Conservation (phyloP, 1,140 invertebrate species). For the Tetragnatha versicolor region DNA sequence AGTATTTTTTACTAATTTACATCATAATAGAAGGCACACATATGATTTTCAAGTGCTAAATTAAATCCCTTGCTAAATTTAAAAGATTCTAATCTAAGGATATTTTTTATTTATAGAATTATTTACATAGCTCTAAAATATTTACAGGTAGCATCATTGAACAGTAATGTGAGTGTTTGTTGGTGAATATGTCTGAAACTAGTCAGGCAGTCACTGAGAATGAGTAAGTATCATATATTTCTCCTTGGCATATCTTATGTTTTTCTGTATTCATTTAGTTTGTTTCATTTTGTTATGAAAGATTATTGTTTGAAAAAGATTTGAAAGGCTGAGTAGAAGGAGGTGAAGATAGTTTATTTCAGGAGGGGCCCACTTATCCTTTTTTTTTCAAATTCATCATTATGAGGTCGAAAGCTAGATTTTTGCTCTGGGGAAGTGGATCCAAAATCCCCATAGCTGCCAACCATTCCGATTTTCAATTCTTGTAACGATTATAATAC, state of each 20-base stretch:
- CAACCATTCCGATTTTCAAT: too few species aligned
- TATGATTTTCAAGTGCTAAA: not conserved
- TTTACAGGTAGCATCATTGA: not conserved
- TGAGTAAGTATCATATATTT: conserved; percentile 32
- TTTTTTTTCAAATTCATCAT: too few species aligned
- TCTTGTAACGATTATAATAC: too few species aligned
- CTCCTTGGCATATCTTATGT: not conserved
- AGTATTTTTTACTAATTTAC: not conserved
- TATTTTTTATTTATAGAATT: not conserved
- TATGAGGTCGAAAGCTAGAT: too few species aligned
- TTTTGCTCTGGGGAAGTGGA: too few species aligned
- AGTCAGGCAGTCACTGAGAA: conserved; percentile 31
- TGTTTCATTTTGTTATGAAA: too few species aligned
- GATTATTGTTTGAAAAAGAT: too few species aligned
- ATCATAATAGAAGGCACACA: not conserved
- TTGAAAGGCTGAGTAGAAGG: too few species aligned
- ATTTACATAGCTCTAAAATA: not conserved
- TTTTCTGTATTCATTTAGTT: too few species aligned
- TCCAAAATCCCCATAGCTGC: too few species aligned
- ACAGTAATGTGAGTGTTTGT: not conserved
- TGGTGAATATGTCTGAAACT: conserved; percentile 43
- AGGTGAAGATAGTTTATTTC: too few species aligned
- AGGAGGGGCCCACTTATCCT: too few species aligned
- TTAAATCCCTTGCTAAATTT: not conserved
- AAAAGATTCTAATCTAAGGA: not conserved